Evolutionary conservation across 2,888 invertebrate species (phyloP).

Genomic region (Eudemis profundana): DNA sequence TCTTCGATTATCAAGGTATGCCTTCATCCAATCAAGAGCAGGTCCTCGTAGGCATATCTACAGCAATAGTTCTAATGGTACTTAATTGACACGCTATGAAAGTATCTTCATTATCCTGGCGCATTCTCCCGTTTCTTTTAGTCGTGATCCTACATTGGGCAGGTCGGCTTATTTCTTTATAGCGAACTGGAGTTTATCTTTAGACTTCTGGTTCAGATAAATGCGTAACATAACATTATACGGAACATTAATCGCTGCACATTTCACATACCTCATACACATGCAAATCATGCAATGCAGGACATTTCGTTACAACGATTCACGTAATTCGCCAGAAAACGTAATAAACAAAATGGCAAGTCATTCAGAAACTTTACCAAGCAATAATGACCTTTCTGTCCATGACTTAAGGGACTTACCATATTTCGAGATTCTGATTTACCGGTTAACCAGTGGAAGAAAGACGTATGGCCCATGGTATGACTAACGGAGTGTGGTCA

Average conservation of each 20-base stretch:
- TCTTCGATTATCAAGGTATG: no score
- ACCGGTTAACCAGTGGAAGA: neutral
- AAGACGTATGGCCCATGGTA: neutral
- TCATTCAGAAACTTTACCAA: neutral
- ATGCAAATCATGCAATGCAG: constrained; percentile 32
- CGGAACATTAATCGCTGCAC: constrained; percentile 27
- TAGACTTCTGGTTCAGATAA: constrained; percentile 11
- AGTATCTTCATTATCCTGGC: no score
- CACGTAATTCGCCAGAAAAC: constrained; percentile 42
- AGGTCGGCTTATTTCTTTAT: no score
- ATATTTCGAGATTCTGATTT: neutral
- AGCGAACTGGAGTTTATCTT: no score
- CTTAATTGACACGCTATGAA: no score
- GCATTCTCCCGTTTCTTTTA: no score
- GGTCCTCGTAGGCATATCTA: no score
- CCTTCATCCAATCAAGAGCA: no score
- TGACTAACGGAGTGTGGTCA: neutral
- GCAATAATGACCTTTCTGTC: constrained; percentile 7
- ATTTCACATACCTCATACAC: neutral
- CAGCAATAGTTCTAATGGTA: no score
- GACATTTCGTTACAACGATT: constrained; percentile 29
- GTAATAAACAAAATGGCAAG: constrained; percentile 23
- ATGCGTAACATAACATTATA: constrained; percentile 23
- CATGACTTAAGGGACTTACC: neutral
- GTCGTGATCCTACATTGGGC: no score